Evolutionary conservation across 1,140 invertebrate genomes (phyloP), one percentile per base, ranked within the genome.

Genomic region (Drosophila arawakana): DNA sequence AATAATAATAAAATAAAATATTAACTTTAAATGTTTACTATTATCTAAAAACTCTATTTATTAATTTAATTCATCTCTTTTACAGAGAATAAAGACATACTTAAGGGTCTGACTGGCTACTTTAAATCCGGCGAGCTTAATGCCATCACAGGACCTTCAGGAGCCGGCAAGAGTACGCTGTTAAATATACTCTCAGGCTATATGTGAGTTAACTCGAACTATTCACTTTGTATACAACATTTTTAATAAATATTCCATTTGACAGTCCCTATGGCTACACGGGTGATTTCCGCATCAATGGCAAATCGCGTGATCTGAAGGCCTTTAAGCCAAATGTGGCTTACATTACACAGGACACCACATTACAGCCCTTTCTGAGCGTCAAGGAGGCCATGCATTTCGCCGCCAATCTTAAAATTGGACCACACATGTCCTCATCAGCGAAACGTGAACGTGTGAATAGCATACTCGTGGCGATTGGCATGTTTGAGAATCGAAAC

Each of bases 301-400:
- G 96, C 1, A 93, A 93, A 13, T 91, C 94, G 6, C 93, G 98
- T 44, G 95, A 97, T 90, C 94, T 94, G 30, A 94, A 95, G 47
- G 94, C 95, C 67, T 98, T 98, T 91, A 94, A 97, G 39, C 95
- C 96, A 83, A 94, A 96, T 76, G 97, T 97, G 0, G 97, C 97
- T 63, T 99, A 98, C 89, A 98, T 98, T 67, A 97, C 97, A 93
- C 98, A 98, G 92, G 96, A 98, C 79, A 97, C 98, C 82, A 94
- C 96, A 78, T 93, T 99, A 6, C 95, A 98, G 66, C 95, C 96
- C 0, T 94, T 97, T 77, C 94, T 99, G 2, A 97, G 96, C 0
- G 97, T 98, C 0, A 93, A 95, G 35, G 98, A 99, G 93, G 95
- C 97, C 3, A 97, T 99, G 94, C 94, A 94, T 67, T 95, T 97